phyloP scores from a whole-genome alignment of 1,140 invertebrate genomes.

The Pteromalus puparum region DNA sequence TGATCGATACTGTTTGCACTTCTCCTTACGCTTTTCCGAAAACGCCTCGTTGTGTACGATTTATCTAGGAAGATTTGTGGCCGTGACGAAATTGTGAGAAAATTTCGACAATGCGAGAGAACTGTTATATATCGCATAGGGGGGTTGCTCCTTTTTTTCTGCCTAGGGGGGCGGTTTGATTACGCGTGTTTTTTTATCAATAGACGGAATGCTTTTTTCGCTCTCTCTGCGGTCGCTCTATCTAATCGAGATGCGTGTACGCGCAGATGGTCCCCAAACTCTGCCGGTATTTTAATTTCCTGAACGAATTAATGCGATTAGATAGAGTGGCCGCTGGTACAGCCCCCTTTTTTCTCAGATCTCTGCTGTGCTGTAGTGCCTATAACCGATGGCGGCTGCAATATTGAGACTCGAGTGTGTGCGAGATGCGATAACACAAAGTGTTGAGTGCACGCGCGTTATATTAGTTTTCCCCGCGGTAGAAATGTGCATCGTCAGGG shows the following conservation, averaged over 20 bases:
- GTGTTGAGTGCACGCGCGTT: not conserved
- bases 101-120: not conserved
- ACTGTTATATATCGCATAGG: not conserved
- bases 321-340: constrained; percentile 5
- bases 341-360: not conserved
- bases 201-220: not conserved
- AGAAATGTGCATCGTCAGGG: constrained; percentile 14
- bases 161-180: not conserved
- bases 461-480: not conserved
- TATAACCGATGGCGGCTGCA: not conserved
- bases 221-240: not conserved
- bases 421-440: constrained; percentile 23
- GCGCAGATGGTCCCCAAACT: constrained; percentile 1
- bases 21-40: constrained; percentile 5
- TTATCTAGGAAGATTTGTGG: constrained; percentile 12
- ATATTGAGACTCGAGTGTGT: constrained; percentile 21
- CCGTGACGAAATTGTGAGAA: constrained; percentile 34
- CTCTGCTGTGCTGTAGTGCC: not conserved
- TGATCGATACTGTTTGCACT: constrained; percentile 38
- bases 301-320: constrained; percentile 45
- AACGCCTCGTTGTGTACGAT: constrained; percentile 5
- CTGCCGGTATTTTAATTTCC: constrained; percentile 41
- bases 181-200: constrained; percentile 6
- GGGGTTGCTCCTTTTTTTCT: not conserved
- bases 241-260: not conserved